These are phyloP conservation scores for Trachelus troglodyta DNA, from an alignment of 2,888 invertebrate species.

Conservation along the genomic window DNA sequence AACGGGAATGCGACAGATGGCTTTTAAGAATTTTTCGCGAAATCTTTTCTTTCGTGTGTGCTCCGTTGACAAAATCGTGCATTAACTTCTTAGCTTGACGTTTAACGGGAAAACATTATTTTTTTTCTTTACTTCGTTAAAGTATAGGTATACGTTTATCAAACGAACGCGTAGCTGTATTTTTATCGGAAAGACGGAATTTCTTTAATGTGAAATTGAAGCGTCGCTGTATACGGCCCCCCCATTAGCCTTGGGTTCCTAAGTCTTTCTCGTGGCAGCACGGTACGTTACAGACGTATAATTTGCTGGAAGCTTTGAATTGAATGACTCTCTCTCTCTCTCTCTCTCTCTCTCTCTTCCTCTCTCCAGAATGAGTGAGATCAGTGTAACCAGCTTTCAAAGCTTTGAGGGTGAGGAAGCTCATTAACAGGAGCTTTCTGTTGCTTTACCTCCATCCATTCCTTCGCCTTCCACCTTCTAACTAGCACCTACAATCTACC, in stretches of 20 bases:
- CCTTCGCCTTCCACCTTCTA: conserved; percentile 23
- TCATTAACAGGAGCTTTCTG: conserved; percentile 64
- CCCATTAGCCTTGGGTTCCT: conserved; percentile 48
- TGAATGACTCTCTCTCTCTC: conserved; percentile 43
- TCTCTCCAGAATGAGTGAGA: conserved; percentile 38
- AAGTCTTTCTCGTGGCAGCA: conserved; percentile 42
- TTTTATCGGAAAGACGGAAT: neutral
- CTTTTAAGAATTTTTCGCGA: conserved; percentile 22
- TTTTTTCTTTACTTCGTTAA: neutral
- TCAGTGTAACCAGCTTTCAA: conserved; percentile 60
- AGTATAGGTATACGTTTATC: neutral
- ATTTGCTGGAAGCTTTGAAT: conserved; percentile 62
- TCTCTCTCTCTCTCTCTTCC: conserved; percentile 24
- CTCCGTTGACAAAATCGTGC: neutral
- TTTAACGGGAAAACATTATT: neutral
- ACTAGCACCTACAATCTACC: neutral
- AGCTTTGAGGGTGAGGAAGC: conserved; percentile 62
- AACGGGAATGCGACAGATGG: conserved; percentile 28
- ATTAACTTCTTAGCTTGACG: neutral
- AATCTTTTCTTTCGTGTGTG: neutral
- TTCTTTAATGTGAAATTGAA: conserved; percentile 49
- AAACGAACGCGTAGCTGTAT: neutral
- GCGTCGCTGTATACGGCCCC: conserved; percentile 47
- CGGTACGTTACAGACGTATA: conserved; percentile 59
- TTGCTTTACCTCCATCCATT: conserved; percentile 36